Conservation (phyloP, 2,113 vertebrate species). For the Mesitornis unicolor region DNA sequence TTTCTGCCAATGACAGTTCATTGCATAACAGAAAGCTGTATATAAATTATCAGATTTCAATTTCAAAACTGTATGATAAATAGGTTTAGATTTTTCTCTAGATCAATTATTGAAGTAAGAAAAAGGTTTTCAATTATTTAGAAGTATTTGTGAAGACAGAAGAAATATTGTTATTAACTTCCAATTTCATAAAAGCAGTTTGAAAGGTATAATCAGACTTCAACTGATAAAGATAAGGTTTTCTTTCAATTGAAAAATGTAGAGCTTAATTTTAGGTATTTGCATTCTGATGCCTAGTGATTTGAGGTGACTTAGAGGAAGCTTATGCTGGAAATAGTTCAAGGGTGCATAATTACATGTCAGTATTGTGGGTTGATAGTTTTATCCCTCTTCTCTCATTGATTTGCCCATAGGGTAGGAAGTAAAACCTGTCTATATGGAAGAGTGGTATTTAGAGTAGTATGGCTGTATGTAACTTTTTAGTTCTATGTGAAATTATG, state of each 20-base stretch:
- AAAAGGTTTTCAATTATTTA: not conserved
- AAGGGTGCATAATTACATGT: not conserved
- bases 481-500: not conserved
- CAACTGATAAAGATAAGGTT: not conserved
- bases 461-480: not conserved
- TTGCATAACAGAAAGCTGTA: not conserved
- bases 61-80: not conserved
- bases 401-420: not conserved
- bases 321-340: not conserved
- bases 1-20: not conserved
- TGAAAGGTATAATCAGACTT: not conserved
- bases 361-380: rapidly evolving
- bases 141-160: not conserved
- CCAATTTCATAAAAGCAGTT: not conserved
- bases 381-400: not conserved
- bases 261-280: not conserved
- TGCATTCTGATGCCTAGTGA: not conserved
- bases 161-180: not conserved
- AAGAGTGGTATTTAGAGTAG: not conserved
- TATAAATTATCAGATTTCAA: not conserved
- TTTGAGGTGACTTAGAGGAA: not conserved
- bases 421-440: not conserved
- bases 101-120: not conserved
- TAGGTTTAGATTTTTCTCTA: not conserved
- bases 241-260: not conserved